Evolutionary conservation across 2,113 vertebrate genomes (phyloP), one percentile per base, ranked within the genome.

Genomic region (Amazona vittata): DNA sequence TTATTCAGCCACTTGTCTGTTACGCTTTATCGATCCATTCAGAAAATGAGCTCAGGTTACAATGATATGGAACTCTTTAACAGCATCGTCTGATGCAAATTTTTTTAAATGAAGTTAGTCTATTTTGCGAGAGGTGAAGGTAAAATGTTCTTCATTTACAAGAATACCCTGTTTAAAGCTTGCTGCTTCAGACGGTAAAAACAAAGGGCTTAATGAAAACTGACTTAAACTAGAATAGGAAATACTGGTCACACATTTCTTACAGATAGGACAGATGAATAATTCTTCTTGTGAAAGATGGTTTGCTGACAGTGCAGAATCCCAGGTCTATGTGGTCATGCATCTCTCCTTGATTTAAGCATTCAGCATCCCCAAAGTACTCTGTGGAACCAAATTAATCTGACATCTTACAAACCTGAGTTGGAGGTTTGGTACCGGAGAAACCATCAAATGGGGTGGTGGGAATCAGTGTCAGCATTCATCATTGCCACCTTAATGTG

Each of bases 1-100:
- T 75, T 89, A 83, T 84, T 86, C 74, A 90, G 41, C 33, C 73
- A 65, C 75, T 90, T 81, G 70, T 91, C 87, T 89, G 67, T 83
- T 95, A 71, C 20, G 65, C 50, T 94, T 76, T 93, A 69, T 83
- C 69, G 63, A 94, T 73, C 57, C 33, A 41, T 80, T 93, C 64
- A 90, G 63, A 95, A 89, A 97, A 95, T 49, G 4, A 59, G 77
- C 85, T 87, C 49, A 85, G 94, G 90, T 68, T 76, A 78, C 83
- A 82, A 46, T 73, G 43, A 89, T 35, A 60, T 39, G 57, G 37
- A 92, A 73, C 49, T 68, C 59, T 82, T 73, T 77, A 85, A 83
- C 31, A 93, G 25, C 50, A 39, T 59, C 75, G 74, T 89, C 91
- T 82, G 87, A 26, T 69, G 89, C 8, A 64, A 7, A 1, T 13